These are phyloP conservation scores for Atrina japonica DNA, from an alignment of 2,888 invertebrate genomes.

Conservation along the genomic window DNA sequence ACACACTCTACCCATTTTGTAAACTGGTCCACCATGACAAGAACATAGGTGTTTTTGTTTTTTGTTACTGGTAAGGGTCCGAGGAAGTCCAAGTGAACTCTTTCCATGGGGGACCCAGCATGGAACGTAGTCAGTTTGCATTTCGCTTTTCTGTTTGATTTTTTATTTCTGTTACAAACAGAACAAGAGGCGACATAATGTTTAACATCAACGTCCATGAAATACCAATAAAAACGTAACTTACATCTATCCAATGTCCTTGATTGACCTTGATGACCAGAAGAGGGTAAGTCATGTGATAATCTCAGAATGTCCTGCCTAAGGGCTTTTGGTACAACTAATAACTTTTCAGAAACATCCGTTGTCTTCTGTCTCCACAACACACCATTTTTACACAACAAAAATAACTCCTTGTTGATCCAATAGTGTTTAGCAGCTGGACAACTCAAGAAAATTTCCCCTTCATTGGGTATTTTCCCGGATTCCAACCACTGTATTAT, in stretches of 20 bases:
- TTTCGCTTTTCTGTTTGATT: too few species aligned
- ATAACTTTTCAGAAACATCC: too few species aligned
- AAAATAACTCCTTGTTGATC: conserved; percentile 21
- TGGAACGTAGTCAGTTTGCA: too few species aligned
- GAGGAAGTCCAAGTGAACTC: conserved; percentile 44
- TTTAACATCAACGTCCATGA: too few species aligned
- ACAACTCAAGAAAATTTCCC: background rate
- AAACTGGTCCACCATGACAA: conserved; percentile 43
- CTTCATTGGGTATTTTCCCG: background rate
- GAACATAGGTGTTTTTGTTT: conserved; percentile 13
- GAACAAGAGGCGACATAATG: too few species aligned
- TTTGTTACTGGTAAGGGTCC: conserved; percentile 32
- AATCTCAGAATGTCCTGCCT: too few species aligned
- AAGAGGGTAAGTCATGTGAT: too few species aligned
- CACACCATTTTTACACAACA: conserved; percentile 42
- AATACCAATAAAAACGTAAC: too few species aligned
- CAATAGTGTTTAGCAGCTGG: conserved; percentile 25
- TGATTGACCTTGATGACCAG: too few species aligned
- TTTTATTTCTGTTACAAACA: too few species aligned
- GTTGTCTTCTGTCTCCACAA: background rate
- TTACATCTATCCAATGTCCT: too few species aligned
- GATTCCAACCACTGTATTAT: background rate
- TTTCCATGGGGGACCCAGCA: conserved; percentile 26
- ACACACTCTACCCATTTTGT: conserved; percentile 49
- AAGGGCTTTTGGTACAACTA: too few species aligned